A percentile compares a stretch with the other conserved stretches of the same genome.
Evolutionary conservation across 2,888 invertebrate species (phyloP).

Genomic region (Ophraella communa): DNA sequence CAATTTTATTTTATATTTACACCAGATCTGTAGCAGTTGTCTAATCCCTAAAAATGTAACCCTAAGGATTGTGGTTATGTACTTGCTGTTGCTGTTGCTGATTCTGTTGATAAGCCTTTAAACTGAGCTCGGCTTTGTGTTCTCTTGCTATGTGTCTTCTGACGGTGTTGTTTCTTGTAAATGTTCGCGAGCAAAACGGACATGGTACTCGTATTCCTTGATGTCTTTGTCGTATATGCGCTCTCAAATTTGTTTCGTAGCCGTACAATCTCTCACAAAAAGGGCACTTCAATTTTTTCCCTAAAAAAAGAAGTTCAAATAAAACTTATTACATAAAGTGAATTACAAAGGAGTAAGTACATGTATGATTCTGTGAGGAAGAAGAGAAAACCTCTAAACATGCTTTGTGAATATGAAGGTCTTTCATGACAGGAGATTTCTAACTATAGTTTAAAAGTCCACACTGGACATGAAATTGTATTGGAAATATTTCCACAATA

Average conservation of each 20-base stretch:
- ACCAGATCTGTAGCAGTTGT: constrained; percentile 45
- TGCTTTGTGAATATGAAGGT: too few species aligned
- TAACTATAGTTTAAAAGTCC: too few species aligned
- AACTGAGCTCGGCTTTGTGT: constrained; percentile 77
- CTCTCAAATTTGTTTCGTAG: constrained; percentile 90
- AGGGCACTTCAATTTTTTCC: constrained; percentile 90
- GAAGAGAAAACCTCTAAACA: too few species aligned
- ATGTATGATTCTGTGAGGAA: too few species aligned
- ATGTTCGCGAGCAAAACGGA: constrained; percentile 88
- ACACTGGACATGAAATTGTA: too few species aligned
- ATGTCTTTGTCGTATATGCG: constrained; percentile 89
- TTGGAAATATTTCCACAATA: too few species aligned
- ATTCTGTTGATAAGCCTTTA: constrained; percentile 60
- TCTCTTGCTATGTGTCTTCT: constrained; percentile 89
- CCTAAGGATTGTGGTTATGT: constrained; percentile 71
- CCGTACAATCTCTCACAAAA: constrained; percentile 92
- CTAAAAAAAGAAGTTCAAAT: constrained; percentile 61
- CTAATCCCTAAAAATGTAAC: constrained; percentile 9
- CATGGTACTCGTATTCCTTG: constrained; percentile 92
- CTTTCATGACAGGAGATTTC: too few species aligned
- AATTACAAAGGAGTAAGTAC: background rate
- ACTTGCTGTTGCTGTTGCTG: constrained; percentile 64
- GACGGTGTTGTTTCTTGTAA: constrained; percentile 92
- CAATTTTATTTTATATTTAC: constrained; percentile 47
- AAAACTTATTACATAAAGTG: background rate